Percentiles rank a stretch among this genome's conserved stretches.
Conservation (phyloP, 2,113 vertebrate genomes). For the Coturnix japonica region DNA sequence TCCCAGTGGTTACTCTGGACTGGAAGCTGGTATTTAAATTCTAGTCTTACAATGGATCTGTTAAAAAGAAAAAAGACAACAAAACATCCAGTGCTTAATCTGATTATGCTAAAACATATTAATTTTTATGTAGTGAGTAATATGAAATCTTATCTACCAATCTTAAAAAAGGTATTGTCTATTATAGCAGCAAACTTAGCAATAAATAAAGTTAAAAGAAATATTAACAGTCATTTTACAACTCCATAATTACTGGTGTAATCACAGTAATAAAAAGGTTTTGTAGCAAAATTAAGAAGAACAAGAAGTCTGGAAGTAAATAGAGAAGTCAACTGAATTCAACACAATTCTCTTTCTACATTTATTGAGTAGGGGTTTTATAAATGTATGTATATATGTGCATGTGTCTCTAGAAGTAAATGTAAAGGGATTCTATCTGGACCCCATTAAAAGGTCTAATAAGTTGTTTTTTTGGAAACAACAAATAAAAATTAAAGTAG, state of each 20-base stretch:
- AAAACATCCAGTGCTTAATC: not conserved
- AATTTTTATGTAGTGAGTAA: not conserved
- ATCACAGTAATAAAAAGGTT: not conserved
- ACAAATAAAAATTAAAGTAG: not conserved
- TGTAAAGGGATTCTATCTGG: not conserved
- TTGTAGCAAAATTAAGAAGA: not conserved
- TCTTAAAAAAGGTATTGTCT: not conserved
- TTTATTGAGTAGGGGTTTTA: not conserved
- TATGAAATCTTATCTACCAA: not conserved
- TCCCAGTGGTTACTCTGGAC: not conserved
- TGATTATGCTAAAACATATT: not conserved
- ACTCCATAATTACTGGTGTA: not conserved
- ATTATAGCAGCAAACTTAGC: not conserved
- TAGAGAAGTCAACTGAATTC: not conserved
- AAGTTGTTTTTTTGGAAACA: not conserved
- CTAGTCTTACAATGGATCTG: not conserved
- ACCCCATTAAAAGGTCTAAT: not conserved
- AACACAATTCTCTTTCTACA: not conserved
- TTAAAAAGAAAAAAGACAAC: no score
- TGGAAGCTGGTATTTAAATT: not conserved
- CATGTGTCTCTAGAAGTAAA: not conserved
- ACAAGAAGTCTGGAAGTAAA: not conserved
- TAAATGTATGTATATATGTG: not conserved
- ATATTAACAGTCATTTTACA: not conserved
- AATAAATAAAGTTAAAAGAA: not conserved